A percentile compares a stretch with the other conserved stretches of the same genome.
Evolutionary conservation across 2,888 invertebrate species (phyloP).

Genomic region (Aspidiotus rigidus): DNA sequence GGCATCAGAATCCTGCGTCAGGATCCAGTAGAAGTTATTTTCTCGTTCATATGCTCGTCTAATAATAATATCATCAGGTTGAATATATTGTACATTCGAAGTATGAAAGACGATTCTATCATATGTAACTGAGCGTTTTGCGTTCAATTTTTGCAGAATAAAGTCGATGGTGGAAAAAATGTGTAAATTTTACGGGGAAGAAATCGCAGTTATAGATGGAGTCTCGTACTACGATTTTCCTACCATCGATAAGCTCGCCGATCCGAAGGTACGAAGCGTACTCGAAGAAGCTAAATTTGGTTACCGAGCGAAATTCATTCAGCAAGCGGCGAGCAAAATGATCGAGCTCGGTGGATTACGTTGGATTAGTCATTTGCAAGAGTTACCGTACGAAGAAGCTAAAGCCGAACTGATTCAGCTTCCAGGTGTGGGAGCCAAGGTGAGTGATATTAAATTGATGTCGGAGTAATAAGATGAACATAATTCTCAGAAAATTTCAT

Average conservation of each 20-base stretch:
- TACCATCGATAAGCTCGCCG: conserved; percentile 53
- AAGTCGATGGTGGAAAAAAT: conserved; percentile 84
- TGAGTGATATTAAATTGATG: conserved; percentile 41
- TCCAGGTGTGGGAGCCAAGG: conserved; percentile 89
- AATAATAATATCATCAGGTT: conserved; percentile 90
- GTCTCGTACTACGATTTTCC: conserved; percentile 71
- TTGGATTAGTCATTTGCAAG: conserved; percentile 64
- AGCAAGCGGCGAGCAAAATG: conserved; percentile 62
- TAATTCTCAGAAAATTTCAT: not conserved
- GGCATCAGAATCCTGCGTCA: conserved; percentile 87
- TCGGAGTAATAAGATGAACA: not conserved
- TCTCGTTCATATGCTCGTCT: conserved; percentile 94
- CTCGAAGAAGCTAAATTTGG: conserved; percentile 70
- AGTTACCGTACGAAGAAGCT: conserved; percentile 61
- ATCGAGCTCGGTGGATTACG: conserved; percentile 55
- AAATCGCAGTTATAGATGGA: conserved; percentile 59
- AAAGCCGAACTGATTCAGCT: conserved; percentile 63
- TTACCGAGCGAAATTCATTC: conserved; percentile 80
- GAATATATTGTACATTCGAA: conserved; percentile 24
- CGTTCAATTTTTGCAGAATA: conserved; percentile 50
- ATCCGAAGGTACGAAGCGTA: conserved; percentile 56
- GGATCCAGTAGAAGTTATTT: conserved; percentile 83
- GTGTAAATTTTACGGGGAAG: conserved; percentile 67
- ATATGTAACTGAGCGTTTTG: no score
- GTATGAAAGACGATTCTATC: not conserved